phyloP scores from a whole-genome alignment of 2,797 vertebrate genomes.

The Aotus griseimembra region DNA sequence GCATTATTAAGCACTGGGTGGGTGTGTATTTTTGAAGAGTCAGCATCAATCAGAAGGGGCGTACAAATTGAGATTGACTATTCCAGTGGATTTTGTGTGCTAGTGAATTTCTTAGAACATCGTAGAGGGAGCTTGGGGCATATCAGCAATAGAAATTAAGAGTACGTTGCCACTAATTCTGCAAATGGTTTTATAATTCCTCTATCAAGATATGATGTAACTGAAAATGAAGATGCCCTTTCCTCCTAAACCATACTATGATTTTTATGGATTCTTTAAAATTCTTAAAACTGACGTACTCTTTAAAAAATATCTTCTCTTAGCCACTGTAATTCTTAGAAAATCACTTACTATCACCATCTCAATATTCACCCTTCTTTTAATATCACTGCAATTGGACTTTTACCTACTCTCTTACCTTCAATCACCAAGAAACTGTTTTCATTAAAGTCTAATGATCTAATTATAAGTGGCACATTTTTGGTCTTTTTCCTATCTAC shows the following conservation, averaged over 20 bases:
- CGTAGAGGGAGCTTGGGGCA: neutral
- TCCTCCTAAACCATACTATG: neutral
- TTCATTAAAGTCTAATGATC: neutral
- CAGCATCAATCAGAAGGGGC: neutral
- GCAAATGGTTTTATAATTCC: neutral
- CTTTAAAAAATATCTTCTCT: neutral
- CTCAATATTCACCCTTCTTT: neutral
- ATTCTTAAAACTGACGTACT: neutral
- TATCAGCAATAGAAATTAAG: conserved; percentile 9
- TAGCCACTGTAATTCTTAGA: neutral
- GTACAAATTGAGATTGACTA: neutral
- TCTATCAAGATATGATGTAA: neutral
- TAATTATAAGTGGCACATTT: neutral
- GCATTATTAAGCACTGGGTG: neutral
- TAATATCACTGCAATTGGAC: neutral
- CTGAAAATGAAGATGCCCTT: neutral
- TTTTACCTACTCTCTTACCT: neutral
- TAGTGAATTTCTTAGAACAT: conserved; percentile 8
- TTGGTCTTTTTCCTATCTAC: neutral
- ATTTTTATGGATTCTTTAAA: neutral
- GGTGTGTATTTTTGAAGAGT: neutral
- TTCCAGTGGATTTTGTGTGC: neutral
- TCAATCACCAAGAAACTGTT: neutral
- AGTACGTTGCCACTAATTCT: neutral
- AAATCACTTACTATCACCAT: neutral